Percentiles rank a stretch among this genome's conserved stretches.
These are phyloP conservation scores for Bombus breviceps DNA, from an alignment of 1,140 invertebrate genomes.

Conservation along the genomic window DNA sequence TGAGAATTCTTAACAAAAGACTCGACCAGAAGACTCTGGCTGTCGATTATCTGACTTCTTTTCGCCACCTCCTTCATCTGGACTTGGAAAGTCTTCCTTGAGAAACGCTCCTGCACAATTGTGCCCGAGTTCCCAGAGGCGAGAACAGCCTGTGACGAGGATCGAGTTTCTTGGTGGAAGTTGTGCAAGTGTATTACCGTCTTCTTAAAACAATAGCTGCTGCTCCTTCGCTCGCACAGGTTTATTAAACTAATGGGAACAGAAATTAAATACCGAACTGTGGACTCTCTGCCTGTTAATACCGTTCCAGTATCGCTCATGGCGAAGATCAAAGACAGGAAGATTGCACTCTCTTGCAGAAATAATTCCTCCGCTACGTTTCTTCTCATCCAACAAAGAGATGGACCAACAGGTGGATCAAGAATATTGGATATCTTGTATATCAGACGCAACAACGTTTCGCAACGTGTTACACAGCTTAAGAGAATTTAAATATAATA, in stretches of 20 bases:
- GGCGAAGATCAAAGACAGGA: background rate
- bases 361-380: background rate
- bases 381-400: background rate
- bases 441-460: background rate
- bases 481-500: background rate
- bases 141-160: background rate
- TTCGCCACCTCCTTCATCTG: background rate
- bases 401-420: background rate
- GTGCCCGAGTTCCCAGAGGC: slow-evolving; percentile 14
- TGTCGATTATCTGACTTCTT: background rate
- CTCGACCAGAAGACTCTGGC: background rate
- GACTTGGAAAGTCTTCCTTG: slow-evolving; percentile 17
- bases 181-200: slow-evolving; percentile 32
- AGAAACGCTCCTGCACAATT: slow-evolving; percentile 8
- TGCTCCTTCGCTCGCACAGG: background rate
- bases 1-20: background rate
- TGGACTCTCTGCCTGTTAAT: background rate
- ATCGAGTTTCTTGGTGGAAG: slow-evolving; percentile 23
- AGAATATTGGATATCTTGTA: background rate
- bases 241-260: slow-evolving; percentile 18
- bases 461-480: too few species aligned
- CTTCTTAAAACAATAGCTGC: slow-evolving; percentile 6
- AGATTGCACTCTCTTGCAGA: background rate
- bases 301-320: background rate
- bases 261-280: slow-evolving; percentile 16